Percentiles rank a stretch among this genome's conserved stretches.
Evolutionary conservation across 1,140 invertebrate species (phyloP).

Genomic region (Babylonia areolata): DNA sequence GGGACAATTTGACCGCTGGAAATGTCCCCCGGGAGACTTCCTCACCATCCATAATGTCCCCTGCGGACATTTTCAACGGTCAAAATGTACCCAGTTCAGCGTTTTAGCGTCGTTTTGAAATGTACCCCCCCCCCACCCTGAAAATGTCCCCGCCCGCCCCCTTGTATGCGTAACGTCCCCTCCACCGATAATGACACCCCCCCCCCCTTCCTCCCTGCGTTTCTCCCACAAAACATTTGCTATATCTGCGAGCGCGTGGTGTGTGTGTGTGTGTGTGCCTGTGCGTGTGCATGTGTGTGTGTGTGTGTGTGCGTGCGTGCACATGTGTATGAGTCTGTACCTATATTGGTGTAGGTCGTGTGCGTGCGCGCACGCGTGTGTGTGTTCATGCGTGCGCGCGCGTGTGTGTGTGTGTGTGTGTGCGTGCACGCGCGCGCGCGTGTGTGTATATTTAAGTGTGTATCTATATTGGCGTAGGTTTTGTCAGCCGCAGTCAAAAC

Average conservation of each 20-base stretch:
- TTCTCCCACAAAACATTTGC: no score
- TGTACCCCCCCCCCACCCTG: no score
- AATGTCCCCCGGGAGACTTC: no score
- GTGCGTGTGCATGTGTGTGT: conserved; percentile 19
- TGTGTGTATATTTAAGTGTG: background rate
- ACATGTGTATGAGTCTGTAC: background rate
- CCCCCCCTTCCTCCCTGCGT: no score
- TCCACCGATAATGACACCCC: no score
- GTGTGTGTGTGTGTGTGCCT: conserved; percentile 21
- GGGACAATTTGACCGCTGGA: no score
- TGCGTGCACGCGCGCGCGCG: background rate
- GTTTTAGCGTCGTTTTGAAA: background rate
- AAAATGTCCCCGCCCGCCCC: no score
- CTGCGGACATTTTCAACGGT: no score
- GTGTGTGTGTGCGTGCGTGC: conserved; percentile 8
- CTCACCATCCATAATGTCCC: background rate
- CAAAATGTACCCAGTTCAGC: background rate
- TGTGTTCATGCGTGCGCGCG: background rate
- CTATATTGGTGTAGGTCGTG: background rate
- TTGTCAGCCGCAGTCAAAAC: no score
- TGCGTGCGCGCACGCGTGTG: background rate
- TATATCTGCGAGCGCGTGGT: background rate
- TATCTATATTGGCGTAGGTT: no score
- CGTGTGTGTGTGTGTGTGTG: background rate
- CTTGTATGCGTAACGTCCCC: no score